Conservation (phyloP, 2,888 invertebrate genomes). For the Matsumyia berberina region DNA sequence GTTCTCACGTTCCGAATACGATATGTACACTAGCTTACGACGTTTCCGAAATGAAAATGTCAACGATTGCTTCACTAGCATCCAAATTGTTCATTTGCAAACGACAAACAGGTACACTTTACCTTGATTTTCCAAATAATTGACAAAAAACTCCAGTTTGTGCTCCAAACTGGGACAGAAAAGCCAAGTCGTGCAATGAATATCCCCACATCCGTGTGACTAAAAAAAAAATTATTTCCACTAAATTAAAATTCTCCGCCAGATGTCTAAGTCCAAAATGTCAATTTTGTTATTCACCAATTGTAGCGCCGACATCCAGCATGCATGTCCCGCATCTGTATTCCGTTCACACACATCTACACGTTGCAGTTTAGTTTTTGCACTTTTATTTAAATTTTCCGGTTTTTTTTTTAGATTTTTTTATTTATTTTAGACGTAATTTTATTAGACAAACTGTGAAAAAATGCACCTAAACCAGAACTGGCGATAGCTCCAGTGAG, state of each 20-base stretch:
- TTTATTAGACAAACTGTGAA: conserved; percentile 34
- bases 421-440: conserved; percentile 21
- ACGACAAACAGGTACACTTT: too few species aligned
- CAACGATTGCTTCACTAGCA: too few species aligned
- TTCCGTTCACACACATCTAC: conserved; percentile 30
- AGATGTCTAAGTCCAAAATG: conserved; percentile 54
- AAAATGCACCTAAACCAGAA: conserved; percentile 31
- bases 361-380: conserved; percentile 23
- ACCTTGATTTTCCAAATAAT: neutral
- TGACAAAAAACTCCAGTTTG: too few species aligned
- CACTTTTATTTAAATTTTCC: conserved; percentile 43
- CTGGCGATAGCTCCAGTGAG: neutral
- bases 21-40: too few species aligned
- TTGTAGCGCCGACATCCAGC: conserved; percentile 48
- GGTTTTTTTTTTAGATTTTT: conserved; percentile 20
- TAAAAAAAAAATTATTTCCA: conserved; percentile 39
- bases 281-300: conserved; percentile 54
- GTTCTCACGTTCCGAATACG: too few species aligned
- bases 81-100: too few species aligned
- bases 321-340: conserved; percentile 40
- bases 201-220: conserved; percentile 24
- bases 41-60: too few species aligned
- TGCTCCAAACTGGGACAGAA: conserved; percentile 20
- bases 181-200: conserved; percentile 43
- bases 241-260: conserved; percentile 45